A percentile compares a stretch with the other conserved stretches of the same genome.
phyloP scores from a whole-genome alignment of 2,113 vertebrate species.

The Pipra filicauda region DNA sequence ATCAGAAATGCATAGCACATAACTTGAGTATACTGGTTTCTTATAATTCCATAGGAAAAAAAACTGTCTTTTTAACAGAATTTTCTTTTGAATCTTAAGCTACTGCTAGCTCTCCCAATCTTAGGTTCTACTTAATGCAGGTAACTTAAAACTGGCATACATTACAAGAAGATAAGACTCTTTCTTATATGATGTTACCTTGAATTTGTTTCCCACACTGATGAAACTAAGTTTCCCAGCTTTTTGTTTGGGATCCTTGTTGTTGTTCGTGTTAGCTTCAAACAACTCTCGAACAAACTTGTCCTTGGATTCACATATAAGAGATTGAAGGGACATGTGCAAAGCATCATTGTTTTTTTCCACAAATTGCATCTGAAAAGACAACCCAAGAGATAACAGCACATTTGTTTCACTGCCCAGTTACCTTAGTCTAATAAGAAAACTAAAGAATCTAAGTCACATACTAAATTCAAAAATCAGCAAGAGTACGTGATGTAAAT shows the following conservation, averaged over 20 bases:
- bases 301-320: conserved; percentile 95
- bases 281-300: conserved; percentile 90
- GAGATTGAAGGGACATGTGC: conserved; percentile 94
- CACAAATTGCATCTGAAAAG: conserved; percentile 90
- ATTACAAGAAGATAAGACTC: not conserved
- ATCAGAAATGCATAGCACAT: not conserved
- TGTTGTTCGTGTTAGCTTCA: conserved; percentile 86
- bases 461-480: not conserved
- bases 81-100: not conserved
- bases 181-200: conserved; percentile 76
- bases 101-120: not conserved
- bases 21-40: not conserved
- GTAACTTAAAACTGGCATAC: not conserved
- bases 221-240: conserved; percentile 97
- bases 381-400: not conserved
- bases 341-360: conserved; percentile 99
- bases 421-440: not conserved
- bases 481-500: not conserved
- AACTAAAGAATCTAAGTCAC: not conserved
- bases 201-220: conserved; percentile 98
- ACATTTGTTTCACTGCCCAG: not conserved
- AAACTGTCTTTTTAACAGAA: accelerated
- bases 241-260: conserved; percentile 91
- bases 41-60: not conserved
- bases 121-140: not conserved